Evolutionary conservation across 2,797 vertebrate genomes (phyloP), one percentile per base, ranked within the genome.

Genomic region (Pangasius larnaudii): DNA sequence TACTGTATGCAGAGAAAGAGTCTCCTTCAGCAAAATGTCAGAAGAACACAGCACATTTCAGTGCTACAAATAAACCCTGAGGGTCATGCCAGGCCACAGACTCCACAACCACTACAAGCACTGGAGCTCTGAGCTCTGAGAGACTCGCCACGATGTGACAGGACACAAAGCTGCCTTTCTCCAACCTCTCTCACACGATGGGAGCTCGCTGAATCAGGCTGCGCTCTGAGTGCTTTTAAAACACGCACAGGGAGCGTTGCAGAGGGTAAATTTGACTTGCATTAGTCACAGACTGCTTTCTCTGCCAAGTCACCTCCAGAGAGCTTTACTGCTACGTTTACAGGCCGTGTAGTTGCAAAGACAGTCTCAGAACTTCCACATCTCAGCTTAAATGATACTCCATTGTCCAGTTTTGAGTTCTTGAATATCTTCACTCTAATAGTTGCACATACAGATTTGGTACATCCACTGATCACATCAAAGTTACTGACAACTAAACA

Each of bases 111-210:
- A 19, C 39, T 2, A 10, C 63, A 36, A 83, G 39, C 42, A 39
- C 86, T 67, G 86, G 67, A 83, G 78, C 72, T 36, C 19, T 8
- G 56, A 51, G 42, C 72, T 58, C 63, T 33, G 61, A 81, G 65
- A 85, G 67, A 83, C 86, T 82, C 46, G 11, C 63, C 49, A 51
- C 22, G 19, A 39, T 56, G 27, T 51, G 30, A 30, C 36, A 39
- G 36, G 63, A 84, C 86, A 91, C 88, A 91, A 90, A 81, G 87
- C 56, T 69, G 75, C 69, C 90, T 89, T 91, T 90, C 88, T 88
- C 65, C 61, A 18, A 65, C 85, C 82, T 88, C 30, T 51, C 61
- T 77, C 80, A 84, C 88, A 80, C 86, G 71, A 85, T 49, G 42
- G 7, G 16, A 36, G 81, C 79, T 85, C 61, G 58, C 82, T 67